A percentile compares a stretch with the other conserved stretches of the same genome.
These are phyloP conservation scores for Carposina sasakii DNA, from an alignment of 1,140 invertebrate species.

Conservation along the genomic window DNA sequence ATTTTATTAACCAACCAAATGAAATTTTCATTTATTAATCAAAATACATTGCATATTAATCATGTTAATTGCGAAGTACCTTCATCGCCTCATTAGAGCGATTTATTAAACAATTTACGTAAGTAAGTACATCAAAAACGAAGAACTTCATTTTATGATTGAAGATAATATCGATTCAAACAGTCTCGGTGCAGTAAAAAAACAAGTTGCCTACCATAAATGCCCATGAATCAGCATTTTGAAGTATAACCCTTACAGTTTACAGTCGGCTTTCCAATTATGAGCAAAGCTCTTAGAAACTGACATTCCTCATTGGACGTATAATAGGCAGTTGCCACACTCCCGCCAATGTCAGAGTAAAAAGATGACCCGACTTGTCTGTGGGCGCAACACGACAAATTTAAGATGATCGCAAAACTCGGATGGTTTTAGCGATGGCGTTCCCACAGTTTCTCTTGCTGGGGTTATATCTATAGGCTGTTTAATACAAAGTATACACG, in stretches of 20 bases:
- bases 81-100: no score
- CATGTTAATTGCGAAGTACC: no score
- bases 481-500: conserved; percentile 40
- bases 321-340: conserved; percentile 29
- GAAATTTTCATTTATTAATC: no score
- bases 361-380: conserved; percentile 53
- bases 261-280: no score
- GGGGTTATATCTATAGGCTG: conserved; percentile 52
- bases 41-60: no score
- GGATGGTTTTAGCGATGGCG: conserved; percentile 23
- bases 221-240: conserved; percentile 54
- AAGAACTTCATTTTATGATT: no score
- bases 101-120: no score
- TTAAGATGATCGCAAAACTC: conserved; percentile 46
- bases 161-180: no score
- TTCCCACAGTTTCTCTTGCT: conserved; percentile 40
- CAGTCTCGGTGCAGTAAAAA: no score
- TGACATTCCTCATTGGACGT: conserved; percentile 31
- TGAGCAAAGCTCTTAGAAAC: no score
- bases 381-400: conserved; percentile 57
- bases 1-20: no score
- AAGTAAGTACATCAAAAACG: no score
- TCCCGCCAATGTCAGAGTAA: conserved; percentile 42
- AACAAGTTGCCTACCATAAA: conserved; percentile 34
- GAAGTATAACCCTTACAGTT: conserved; percentile 38